These are phyloP conservation scores for Phyllopteryx taeniolatus DNA, from an alignment of 2,113 vertebrate species.

Conservation along the genomic window DNA sequence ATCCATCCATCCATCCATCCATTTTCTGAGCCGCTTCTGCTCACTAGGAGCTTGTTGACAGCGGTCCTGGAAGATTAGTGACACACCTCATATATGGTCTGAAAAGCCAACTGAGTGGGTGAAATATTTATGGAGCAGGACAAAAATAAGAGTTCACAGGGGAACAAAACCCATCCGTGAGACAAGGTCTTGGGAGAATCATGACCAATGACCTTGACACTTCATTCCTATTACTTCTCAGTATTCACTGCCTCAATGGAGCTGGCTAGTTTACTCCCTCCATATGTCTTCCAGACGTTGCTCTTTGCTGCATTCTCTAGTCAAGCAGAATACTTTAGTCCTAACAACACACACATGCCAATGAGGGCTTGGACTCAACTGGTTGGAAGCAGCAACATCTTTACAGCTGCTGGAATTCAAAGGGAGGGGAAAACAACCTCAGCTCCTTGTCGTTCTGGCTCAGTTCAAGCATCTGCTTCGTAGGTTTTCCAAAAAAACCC, in stretches of 20 bases:
- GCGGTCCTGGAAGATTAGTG: not conserved
- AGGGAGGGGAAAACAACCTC: slow-evolving; percentile 24
- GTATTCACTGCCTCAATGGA: not conserved
- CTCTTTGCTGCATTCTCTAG: slow-evolving; percentile 3
- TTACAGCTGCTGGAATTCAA: slow-evolving; percentile 50
- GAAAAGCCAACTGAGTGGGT: slow-evolving; percentile 7
- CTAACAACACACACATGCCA: slow-evolving; percentile 44
- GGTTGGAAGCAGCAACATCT: slow-evolving; percentile 33
- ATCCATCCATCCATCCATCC: too few species aligned
- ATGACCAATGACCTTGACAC: slow-evolving; percentile 41
- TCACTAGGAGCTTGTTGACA: not conserved
- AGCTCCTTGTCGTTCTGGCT: slow-evolving; percentile 25
- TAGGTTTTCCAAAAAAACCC: slow-evolving; percentile 26
- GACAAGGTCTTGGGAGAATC: slow-evolving; percentile 42
- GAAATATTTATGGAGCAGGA: slow-evolving; percentile 24
- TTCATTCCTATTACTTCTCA: slow-evolving; percentile 6
- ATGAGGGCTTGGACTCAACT: slow-evolving; percentile 17
- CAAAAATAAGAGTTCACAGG: slow-evolving; percentile 10
- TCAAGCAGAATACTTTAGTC: slow-evolving; percentile 17
- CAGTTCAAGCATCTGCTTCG: slow-evolving; percentile 32
- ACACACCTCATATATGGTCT: not conserved
- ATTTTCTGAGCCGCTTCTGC: too few species aligned
- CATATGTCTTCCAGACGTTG: slow-evolving; percentile 51
- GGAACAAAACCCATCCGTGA: slow-evolving; percentile 6
- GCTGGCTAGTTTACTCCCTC: not conserved